phyloP scores from a whole-genome alignment of 2,113 vertebrate genomes.

The Morphnarchus princeps region DNA sequence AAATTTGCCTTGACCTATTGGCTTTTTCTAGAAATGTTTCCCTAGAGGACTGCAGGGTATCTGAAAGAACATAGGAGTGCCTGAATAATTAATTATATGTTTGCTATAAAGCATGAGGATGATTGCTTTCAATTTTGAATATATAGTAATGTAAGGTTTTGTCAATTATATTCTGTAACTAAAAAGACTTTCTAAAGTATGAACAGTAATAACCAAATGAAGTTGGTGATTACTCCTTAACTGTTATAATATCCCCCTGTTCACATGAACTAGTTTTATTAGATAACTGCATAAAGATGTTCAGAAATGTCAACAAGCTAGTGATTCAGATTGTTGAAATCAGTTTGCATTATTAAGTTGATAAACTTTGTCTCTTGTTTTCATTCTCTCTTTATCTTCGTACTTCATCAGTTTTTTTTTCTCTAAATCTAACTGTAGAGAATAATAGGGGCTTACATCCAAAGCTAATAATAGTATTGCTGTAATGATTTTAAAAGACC shows the following conservation, averaged over 20 bases:
- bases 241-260: background rate
- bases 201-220: slow-evolving; percentile 13
- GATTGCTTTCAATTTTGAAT: background rate
- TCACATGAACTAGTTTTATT: slow-evolving; percentile 25
- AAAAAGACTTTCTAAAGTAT: background rate
- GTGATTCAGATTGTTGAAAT: background rate
- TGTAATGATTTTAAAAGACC: background rate
- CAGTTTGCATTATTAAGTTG: background rate
- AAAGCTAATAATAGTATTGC: background rate
- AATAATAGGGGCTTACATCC: background rate
- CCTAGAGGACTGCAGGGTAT: background rate
- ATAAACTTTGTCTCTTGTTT: background rate
- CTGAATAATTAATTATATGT: background rate
- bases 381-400: background rate
- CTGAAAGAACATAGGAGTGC: background rate
- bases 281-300: background rate
- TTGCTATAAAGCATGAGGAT: background rate
- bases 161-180: background rate
- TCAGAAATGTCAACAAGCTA: slow-evolving; percentile 24
- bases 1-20: background rate
- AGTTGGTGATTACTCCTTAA: background rate
- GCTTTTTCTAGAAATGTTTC: background rate
- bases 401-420: background rate
- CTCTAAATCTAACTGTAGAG: background rate
- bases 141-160: background rate